Percentiles rank a stretch among this genome's conserved stretches.
phyloP scores from a whole-genome alignment of 2,888 invertebrate genomes.

The Villa cingulata region DNA sequence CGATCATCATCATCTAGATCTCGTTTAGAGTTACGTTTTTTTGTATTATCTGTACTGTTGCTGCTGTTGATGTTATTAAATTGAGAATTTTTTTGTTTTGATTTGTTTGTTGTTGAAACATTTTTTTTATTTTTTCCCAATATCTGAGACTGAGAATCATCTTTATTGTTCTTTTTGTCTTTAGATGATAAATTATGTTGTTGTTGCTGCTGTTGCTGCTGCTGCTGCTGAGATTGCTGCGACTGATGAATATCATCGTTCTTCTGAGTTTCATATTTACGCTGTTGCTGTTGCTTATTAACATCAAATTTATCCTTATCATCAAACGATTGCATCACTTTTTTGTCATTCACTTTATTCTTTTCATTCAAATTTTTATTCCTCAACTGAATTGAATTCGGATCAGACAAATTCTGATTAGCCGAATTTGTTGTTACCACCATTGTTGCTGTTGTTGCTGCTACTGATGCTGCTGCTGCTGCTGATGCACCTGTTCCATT shows the following conservation, averaged over 20 bases:
- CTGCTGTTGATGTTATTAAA: too few species aligned
- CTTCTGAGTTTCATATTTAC: neutral
- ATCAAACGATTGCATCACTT: neutral
- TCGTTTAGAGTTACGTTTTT: neutral
- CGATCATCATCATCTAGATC: neutral
- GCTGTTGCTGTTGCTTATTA: neutral
- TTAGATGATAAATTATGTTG: neutral
- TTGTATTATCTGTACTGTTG: neutral
- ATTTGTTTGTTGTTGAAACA: neutral
- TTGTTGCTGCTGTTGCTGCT: neutral
- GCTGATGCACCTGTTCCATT: too few species aligned
- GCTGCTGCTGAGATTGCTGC: neutral
- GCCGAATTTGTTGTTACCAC: neutral
- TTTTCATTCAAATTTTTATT: neutral
- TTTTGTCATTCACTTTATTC: neutral
- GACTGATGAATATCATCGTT: neutral
- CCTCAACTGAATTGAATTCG: neutral
- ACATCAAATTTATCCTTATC: constrained; percentile 7
- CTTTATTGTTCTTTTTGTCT: neutral
- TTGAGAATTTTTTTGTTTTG: neutral
- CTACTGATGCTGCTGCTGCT: too few species aligned
- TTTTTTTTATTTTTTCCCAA: neutral
- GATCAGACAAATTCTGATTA: neutral
- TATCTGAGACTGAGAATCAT: neutral
- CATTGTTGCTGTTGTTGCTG: too few species aligned